A percentile compares a stretch with the other conserved stretches of the same genome.
phyloP scores from a whole-genome alignment of 1,140 invertebrate species.

The Antheraea pernyi region DNA sequence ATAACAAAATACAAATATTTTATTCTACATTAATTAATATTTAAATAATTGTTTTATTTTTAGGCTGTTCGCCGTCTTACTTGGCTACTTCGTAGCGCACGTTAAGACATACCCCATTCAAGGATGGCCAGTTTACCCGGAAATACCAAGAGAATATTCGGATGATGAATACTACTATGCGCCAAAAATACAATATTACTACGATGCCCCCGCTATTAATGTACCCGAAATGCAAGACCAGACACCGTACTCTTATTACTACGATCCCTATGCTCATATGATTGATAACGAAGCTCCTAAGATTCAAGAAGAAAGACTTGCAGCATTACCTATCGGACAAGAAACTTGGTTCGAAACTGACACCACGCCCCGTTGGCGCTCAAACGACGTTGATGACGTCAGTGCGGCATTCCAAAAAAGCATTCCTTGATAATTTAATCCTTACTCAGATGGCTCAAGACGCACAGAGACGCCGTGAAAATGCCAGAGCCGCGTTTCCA shows the following conservation, averaged over 20 bases:
- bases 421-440: slow-evolving; percentile 83
- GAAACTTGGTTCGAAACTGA: slow-evolving; percentile 82
- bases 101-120: slow-evolving; percentile 62
- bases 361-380: slow-evolving; percentile 57
- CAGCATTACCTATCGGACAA: slow-evolving; percentile 81
- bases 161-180: slow-evolving; percentile 69
- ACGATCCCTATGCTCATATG: slow-evolving; percentile 79
- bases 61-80: slow-evolving; percentile 60
- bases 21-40: slow-evolving; percentile 17
- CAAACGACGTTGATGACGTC: slow-evolving; percentile 77
- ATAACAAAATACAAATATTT: slow-evolving; percentile 35
- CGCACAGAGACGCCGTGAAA: slow-evolving; percentile 69
- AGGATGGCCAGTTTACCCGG: slow-evolving; percentile 74
- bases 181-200: slow-evolving; percentile 66
- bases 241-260: slow-evolving; percentile 77
- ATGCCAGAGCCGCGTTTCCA: slow-evolving; percentile 55
- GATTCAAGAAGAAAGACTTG: slow-evolving; percentile 75
- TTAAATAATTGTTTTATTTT: slow-evolving; percentile 30
- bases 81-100: slow-evolving; percentile 62
- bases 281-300: slow-evolving; percentile 76
- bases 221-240: slow-evolving; percentile 63
- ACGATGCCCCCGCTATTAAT: slow-evolving; percentile 54
- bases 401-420: no score
- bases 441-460: slow-evolving; percentile 82
- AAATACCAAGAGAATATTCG: slow-evolving; percentile 64